Evolutionary conservation across 2,888 invertebrate species (phyloP).

Genomic region (Heliothis peltigera): DNA sequence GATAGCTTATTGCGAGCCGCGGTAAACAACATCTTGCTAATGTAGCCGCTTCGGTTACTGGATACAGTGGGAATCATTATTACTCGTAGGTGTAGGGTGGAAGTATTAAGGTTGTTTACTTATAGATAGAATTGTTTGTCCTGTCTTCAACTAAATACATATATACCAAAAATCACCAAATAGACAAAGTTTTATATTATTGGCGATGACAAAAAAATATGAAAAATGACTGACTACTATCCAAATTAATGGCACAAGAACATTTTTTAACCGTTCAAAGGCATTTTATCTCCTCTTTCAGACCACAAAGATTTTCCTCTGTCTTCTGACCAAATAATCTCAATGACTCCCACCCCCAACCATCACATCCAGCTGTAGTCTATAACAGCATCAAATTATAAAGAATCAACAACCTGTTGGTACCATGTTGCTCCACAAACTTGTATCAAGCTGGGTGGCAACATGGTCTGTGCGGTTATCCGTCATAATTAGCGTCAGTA

Average conservation of each 20-base stretch:
- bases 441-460: conserved; percentile 22
- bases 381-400: background rate
- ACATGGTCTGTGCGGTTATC: conserved; percentile 45
- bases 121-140: too few relatives aligned
- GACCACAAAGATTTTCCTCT: background rate
- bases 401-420: background rate
- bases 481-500: conserved; percentile 54
- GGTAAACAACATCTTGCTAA: conserved; percentile 44
- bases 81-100: too few relatives aligned
- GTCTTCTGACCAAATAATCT: background rate
- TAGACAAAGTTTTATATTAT: too few relatives aligned
- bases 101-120: too few relatives aligned
- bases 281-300: background rate
- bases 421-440: background rate
- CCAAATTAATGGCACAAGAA: background rate
- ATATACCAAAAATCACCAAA: too few relatives aligned
- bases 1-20: conserved; percentile 47
- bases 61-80: too few relatives aligned
- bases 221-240: too few relatives aligned
- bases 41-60: conserved; percentile 29
- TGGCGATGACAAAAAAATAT: too few relatives aligned
- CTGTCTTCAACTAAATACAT: too few relatives aligned
- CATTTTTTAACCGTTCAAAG: too few relatives aligned
- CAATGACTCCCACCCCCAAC: background rate
- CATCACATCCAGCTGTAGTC: background rate